A percentile compares a stretch with the other conserved stretches of the same genome.
Conservation (phyloP, 2,113 vertebrate genomes). For the Pogonocichla stellata region DNA sequence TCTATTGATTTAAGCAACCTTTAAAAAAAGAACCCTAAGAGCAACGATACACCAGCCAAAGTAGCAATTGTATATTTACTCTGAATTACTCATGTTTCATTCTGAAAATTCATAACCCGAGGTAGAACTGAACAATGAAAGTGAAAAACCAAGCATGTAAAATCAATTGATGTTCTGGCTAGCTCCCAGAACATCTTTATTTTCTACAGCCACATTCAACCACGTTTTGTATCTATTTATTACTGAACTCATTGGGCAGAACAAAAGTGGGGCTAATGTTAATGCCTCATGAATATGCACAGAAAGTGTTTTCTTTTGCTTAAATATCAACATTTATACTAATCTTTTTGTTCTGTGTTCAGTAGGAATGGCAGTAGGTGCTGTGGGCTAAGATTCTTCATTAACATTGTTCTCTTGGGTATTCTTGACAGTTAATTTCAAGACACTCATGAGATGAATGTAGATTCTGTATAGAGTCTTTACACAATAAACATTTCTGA, state of each 20-base stretch:
- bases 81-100: slow-evolving; percentile 11
- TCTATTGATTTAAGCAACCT: not conserved
- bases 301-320: not conserved
- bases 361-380: not conserved
- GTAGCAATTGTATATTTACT: slow-evolving; percentile 1
- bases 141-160: not conserved
- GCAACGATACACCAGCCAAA: not conserved
- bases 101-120: slow-evolving; percentile 21
- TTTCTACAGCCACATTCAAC: not conserved
- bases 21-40: not conserved
- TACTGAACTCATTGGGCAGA: slow-evolving; percentile 7
- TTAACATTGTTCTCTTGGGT: not conserved
- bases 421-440: not conserved
- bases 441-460: not conserved
- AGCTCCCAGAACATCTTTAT: slow-evolving; percentile 10
- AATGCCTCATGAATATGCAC: not conserved
- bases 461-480: not conserved
- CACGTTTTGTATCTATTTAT: slow-evolving; percentile 19
- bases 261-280: not conserved
- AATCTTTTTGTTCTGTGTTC: not conserved
- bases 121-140: not conserved
- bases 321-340: slow-evolving; percentile 1
- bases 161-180: slow-evolving; percentile 16
- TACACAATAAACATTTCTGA: not conserved
- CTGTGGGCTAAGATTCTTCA: not conserved